A percentile compares a stretch with the other conserved stretches of the same genome.
Evolutionary conservation across 2,888 invertebrate genomes (phyloP).

Genomic region (Acrobasis consociella): DNA sequence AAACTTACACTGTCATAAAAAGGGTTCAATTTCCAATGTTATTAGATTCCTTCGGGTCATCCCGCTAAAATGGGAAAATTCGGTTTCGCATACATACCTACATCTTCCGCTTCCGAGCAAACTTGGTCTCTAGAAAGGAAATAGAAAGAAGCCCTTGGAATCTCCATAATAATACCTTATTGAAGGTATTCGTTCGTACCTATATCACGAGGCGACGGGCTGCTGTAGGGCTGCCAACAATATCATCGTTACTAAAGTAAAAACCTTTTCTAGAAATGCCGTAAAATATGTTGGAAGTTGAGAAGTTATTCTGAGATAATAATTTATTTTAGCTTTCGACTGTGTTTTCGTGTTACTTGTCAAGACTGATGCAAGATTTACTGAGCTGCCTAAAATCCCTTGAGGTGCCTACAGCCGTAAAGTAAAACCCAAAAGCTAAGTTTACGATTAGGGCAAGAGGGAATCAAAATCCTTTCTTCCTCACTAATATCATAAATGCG

Average conservation of each 20-base stretch:
- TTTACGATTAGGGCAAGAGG: too few relatives aligned
- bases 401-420: too few relatives aligned
- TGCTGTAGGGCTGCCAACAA: conserved; percentile 24
- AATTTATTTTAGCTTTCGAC: too few relatives aligned
- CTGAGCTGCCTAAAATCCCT: too few relatives aligned
- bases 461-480: too few relatives aligned
- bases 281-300: too few relatives aligned
- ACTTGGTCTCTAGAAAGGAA: conserved; percentile 27
- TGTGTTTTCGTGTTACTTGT: too few relatives aligned
- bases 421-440: too few relatives aligned
- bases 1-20: not conserved
- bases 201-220: conserved; percentile 26
- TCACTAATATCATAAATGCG: too few relatives aligned
- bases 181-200: conserved; percentile 31
- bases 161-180: conserved; percentile 34
- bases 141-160: conserved; percentile 29
- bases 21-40: conserved; percentile 4
- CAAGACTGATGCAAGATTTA: too few relatives aligned
- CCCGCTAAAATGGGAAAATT: conserved; percentile 17
- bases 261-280: not conserved
- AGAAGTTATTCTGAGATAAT: too few relatives aligned
- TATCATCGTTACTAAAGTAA: not conserved
- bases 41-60: conserved; percentile 7
- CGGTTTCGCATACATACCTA: conserved; percentile 20
- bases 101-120: conserved; percentile 29